A percentile compares a stretch with the other conserved stretches of the same genome.
Evolutionary conservation across 2,797 vertebrate species (phyloP).

Genomic region (Gephyroberyx darwinii): DNA sequence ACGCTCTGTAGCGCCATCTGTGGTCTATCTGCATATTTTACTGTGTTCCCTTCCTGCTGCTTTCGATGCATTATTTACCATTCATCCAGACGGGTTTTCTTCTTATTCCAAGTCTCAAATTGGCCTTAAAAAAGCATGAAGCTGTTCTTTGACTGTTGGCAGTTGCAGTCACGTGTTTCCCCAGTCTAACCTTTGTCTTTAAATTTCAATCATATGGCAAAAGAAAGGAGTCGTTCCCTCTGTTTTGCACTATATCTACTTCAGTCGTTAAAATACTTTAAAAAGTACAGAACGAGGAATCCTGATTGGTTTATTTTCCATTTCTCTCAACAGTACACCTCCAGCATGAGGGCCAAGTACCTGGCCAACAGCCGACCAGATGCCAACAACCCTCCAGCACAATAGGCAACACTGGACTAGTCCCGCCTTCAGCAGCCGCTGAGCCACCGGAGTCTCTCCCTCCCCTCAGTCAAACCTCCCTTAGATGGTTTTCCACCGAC

Average conservation of each 20-base stretch:
- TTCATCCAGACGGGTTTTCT: neutral
- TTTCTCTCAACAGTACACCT: slow-evolving; percentile 91
- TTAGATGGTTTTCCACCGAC: neutral
- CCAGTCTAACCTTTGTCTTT: neutral
- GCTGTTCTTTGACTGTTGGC: neutral
- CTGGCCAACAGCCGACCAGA: slow-evolving; percentile 94
- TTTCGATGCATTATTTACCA: slow-evolving; percentile 13
- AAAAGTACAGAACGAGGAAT: neutral
- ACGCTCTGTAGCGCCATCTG: neutral
- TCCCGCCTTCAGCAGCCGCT: slow-evolving; percentile 38
- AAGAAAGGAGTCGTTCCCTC: neutral
- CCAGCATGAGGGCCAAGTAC: slow-evolving; percentile 99
- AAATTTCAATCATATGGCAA: neutral
- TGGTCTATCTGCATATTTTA: neutral
- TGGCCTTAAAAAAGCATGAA: neutral
- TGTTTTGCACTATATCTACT: neutral
- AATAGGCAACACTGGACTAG: slow-evolving; percentile 72
- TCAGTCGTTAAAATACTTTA: neutral
- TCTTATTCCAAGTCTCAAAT: neutral
- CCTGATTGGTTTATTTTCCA: slow-evolving; percentile 20
- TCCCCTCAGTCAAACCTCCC: slow-evolving; percentile 34
- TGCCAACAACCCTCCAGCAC: slow-evolving; percentile 81
- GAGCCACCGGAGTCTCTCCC: slow-evolving; percentile 39
- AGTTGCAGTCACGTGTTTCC: neutral
- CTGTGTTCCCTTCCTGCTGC: neutral